A percentile compares a stretch with the other conserved stretches of the same genome.
Evolutionary conservation across 2,113 vertebrate species (phyloP).

Genomic region (Rhagologus leucostigma): DNA sequence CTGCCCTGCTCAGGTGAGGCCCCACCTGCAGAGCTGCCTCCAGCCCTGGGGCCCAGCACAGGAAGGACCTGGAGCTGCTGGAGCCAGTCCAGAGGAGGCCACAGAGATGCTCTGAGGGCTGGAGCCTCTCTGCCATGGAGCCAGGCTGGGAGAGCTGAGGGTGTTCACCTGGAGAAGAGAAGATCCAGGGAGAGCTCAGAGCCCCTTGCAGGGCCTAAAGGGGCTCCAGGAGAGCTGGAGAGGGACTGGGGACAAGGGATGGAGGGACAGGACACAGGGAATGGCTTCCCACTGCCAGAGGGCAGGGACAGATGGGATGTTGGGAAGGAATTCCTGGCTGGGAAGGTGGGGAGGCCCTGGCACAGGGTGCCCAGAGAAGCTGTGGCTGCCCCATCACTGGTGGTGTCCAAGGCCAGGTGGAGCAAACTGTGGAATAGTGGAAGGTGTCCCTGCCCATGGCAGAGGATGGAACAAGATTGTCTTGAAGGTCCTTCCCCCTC

Average conservation of each 20-base stretch:
- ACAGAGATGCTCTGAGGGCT: fast-evolving
- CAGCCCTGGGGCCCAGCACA: not conserved
- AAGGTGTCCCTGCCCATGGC: not conserved
- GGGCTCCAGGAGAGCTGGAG: not conserved
- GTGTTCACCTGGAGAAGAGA: not conserved
- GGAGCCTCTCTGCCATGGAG: not conserved
- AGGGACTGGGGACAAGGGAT: not conserved
- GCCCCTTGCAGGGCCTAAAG: not conserved
- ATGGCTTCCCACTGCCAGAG: not conserved
- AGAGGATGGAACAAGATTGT: not conserved
- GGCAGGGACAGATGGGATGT: not conserved
- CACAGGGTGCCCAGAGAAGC: not conserved
- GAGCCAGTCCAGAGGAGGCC: not conserved
- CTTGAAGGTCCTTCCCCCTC: not conserved
- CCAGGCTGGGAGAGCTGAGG: not conserved
- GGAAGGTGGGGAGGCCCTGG: not conserved
- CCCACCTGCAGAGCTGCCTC: not conserved
- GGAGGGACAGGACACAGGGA: not conserved
- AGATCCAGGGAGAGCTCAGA: not conserved
- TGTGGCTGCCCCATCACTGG: not conserved
- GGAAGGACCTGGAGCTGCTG: not conserved
- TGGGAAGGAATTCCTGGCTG: not conserved
- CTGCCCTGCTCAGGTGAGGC: not conserved
- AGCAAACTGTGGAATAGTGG: not conserved
- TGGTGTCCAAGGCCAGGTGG: not conserved